phyloP scores from a whole-genome alignment of 2,113 vertebrate genomes.

The Mesitornis unicolor region DNA sequence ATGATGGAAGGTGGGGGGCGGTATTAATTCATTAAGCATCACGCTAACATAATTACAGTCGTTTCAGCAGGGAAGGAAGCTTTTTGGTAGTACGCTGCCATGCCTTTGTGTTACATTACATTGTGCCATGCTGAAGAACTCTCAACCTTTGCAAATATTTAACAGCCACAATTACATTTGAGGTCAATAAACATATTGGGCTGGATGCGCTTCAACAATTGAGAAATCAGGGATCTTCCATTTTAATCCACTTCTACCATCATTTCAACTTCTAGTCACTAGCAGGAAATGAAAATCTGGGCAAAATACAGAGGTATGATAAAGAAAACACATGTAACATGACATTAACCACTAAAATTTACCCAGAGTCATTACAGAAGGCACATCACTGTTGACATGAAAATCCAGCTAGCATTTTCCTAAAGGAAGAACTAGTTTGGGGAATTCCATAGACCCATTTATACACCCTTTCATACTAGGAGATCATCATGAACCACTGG shows the following conservation, averaged over 20 bases:
- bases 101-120: not conserved
- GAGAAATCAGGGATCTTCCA: not conserved
- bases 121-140: not conserved
- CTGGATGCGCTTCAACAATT: not conserved
- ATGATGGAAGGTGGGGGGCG: no score
- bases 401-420: not conserved
- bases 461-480: not conserved
- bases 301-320: not conserved
- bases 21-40: not conserved
- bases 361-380: not conserved
- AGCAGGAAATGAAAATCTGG: not conserved
- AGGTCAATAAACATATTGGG: not conserved
- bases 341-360: not conserved
- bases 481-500: not conserved
- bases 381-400: not conserved
- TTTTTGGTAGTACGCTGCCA: not conserved
- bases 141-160: not conserved
- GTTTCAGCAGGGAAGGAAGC: not conserved
- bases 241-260: not conserved
- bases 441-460: not conserved
- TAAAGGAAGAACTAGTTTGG: not conserved
- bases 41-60: not conserved
- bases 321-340: not conserved
- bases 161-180: not conserved
- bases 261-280: not conserved